These are phyloP conservation scores for Hapalemur alaotrensis DNA, from an alignment of 2,797 vertebrate genomes.

Conservation along the genomic window DNA sequence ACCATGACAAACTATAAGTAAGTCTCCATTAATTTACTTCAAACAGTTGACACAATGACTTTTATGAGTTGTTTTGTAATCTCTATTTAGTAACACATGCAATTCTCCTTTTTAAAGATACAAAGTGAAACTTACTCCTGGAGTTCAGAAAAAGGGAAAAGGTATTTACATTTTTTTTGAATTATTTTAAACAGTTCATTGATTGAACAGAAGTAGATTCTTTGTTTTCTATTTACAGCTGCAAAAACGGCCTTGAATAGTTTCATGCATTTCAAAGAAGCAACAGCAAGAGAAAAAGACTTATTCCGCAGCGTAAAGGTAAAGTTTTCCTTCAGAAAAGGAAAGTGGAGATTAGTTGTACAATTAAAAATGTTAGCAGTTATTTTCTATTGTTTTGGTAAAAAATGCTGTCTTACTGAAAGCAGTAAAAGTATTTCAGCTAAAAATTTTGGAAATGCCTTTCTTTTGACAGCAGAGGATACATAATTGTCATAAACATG, in stretches of 20 bases:
- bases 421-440: constrained; percentile 2
- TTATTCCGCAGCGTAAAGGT: constrained; percentile 98
- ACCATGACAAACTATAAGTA: constrained; percentile 95
- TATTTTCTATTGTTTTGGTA: neutral
- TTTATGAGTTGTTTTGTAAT: neutral
- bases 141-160: constrained; percentile 98
- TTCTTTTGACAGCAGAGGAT: neutral
- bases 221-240: constrained; percentile 84
- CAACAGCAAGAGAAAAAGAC: constrained; percentile 93
- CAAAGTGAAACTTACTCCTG: constrained; percentile 97
- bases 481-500: neutral
- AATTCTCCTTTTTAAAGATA: constrained; percentile 85
- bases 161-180: constrained; percentile 82
- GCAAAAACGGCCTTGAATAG: constrained; percentile 95
- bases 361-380: neutral
- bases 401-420: neutral
- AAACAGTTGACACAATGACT: neutral
- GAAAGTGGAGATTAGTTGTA: neutral
- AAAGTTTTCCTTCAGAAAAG: constrained; percentile 49
- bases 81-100: constrained; percentile 25
- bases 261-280: constrained; percentile 95
- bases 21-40: constrained; percentile 50
- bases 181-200: neutral
- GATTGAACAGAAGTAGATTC: neutral
- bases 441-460: constrained; percentile 20